A percentile compares a stretch with the other conserved stretches of the same genome.
phyloP scores from a whole-genome alignment of 2,797 vertebrate genomes.

The Anolis apletophallus region DNA sequence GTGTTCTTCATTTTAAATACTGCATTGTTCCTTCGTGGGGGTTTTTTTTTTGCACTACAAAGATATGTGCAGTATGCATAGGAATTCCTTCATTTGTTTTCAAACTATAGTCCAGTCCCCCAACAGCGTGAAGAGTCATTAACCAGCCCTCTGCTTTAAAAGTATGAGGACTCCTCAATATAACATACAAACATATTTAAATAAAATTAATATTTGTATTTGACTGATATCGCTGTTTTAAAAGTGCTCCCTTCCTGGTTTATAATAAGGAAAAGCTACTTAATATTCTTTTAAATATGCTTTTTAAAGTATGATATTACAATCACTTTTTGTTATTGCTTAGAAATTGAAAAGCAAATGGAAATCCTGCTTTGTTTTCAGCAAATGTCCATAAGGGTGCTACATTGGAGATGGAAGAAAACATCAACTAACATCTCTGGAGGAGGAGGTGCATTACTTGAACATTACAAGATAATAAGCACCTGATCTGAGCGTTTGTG shows the following conservation, averaged over 20 bases:
- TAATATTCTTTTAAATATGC: background rate
- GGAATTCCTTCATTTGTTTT: too few species aligned
- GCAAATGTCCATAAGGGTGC: background rate
- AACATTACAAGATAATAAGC: constrained; percentile 51
- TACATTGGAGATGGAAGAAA: constrained; percentile 32
- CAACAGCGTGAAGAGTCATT: too few species aligned
- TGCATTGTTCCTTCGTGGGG: too few species aligned
- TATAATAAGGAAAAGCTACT: background rate
- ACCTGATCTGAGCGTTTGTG: constrained; percentile 20
- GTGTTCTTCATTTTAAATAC: too few species aligned
- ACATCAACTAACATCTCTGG: constrained; percentile 22
- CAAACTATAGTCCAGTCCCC: too few species aligned
- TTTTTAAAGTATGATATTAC: background rate
- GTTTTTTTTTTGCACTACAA: too few species aligned
- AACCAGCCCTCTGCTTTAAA: too few species aligned
- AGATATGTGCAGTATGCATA: too few species aligned
- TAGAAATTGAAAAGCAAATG: background rate
- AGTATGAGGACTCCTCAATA: too few species aligned
- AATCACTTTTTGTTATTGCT: background rate
- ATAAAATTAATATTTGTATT: background rate
- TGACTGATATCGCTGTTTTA: background rate
- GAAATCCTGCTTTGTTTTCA: constrained; percentile 12
- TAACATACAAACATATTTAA: too few species aligned
- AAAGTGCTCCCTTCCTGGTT: background rate
- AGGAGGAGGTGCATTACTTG: constrained; percentile 22